phyloP scores from a whole-genome alignment of 2,888 invertebrate genomes.

The Ichneumoninae sp. region DNA sequence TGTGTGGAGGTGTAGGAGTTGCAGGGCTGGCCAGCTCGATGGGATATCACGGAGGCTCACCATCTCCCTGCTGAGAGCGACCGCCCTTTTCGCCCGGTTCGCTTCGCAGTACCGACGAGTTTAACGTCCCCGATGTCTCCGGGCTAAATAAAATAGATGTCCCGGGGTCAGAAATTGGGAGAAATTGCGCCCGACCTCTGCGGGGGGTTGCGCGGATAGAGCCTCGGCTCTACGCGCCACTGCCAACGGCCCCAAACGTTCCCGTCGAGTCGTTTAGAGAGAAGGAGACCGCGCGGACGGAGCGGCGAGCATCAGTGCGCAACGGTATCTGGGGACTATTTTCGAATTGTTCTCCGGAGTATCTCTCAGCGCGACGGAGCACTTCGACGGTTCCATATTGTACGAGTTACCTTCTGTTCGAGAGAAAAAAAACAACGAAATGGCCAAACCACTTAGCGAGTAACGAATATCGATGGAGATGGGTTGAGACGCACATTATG shows the following conservation, averaged over 20 bases:
- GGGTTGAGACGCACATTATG: neutral
- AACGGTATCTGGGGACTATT: slow-evolving; percentile 67
- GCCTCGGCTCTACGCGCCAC: slow-evolving; percentile 33
- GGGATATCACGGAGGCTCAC: slow-evolving; percentile 73
- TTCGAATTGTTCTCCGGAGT: slow-evolving; percentile 67
- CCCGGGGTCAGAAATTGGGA: slow-evolving; percentile 81
- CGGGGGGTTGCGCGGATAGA: slow-evolving; percentile 39
- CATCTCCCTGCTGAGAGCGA: slow-evolving; percentile 7
- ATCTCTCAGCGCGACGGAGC: slow-evolving; percentile 51
- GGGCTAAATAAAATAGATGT: slow-evolving; percentile 84
- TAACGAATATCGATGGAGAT: slow-evolving; percentile 23
- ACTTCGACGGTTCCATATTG: slow-evolving; percentile 60
- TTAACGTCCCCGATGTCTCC: slow-evolving; percentile 76
- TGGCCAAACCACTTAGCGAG: neutral
- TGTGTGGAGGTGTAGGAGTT: slow-evolving; percentile 22
- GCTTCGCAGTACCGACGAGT: slow-evolving; percentile 65
- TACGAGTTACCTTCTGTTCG: slow-evolving; percentile 42
- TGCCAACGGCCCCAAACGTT: slow-evolving; percentile 16
- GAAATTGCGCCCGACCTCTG: slow-evolving; percentile 78
- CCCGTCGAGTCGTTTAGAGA: slow-evolving; percentile 59
- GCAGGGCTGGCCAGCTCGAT: slow-evolving; percentile 67
- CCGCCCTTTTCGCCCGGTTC: slow-evolving; percentile 17
- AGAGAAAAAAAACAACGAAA: slow-evolving; percentile 1
- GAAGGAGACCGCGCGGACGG: slow-evolving; percentile 32
- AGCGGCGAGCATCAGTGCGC: slow-evolving; percentile 40